Evolutionary conservation across 2,797 vertebrate species (phyloP).

Genomic region (Stomatorhinus walkeri): DNA sequence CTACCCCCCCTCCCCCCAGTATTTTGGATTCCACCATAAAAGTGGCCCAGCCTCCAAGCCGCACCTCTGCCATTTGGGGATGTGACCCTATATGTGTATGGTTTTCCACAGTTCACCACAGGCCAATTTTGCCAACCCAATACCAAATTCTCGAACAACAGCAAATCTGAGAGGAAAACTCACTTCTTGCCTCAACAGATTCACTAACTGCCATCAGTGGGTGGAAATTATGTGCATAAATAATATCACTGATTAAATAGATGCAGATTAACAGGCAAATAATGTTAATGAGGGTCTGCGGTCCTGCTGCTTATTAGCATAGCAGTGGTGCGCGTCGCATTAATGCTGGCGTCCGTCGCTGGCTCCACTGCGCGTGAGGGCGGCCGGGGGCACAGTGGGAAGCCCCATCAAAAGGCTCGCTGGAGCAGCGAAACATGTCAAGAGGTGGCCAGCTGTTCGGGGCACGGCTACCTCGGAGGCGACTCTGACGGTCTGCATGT

Average conservation of each 20-base stretch:
- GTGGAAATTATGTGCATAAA: slow-evolving; percentile 99
- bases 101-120: neutral
- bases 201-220: slow-evolving; percentile 99
- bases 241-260: slow-evolving; percentile 99
- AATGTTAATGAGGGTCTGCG: slow-evolving; percentile 99
- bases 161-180: slow-evolving; percentile 97
- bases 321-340: slow-evolving; percentile 99
- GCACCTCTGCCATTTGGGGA: neutral
- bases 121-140: slow-evolving; percentile 36
- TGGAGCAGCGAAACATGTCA: neutral
- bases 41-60: neutral
- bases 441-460: neutral
- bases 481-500: neutral
- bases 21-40: neutral
- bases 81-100: neutral
- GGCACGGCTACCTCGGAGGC: neutral
- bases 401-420: neutral
- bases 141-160: slow-evolving; percentile 87
- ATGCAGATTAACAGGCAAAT: slow-evolving; percentile 99
- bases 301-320: slow-evolving; percentile 99
- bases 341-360: slow-evolving; percentile 59
- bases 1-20: no score
- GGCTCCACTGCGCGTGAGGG: neutral
- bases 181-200: slow-evolving; percentile 99
- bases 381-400: neutral